Evolutionary conservation across 2,113 vertebrate species (phyloP).

Genomic region (Ceyx margarethae): DNA sequence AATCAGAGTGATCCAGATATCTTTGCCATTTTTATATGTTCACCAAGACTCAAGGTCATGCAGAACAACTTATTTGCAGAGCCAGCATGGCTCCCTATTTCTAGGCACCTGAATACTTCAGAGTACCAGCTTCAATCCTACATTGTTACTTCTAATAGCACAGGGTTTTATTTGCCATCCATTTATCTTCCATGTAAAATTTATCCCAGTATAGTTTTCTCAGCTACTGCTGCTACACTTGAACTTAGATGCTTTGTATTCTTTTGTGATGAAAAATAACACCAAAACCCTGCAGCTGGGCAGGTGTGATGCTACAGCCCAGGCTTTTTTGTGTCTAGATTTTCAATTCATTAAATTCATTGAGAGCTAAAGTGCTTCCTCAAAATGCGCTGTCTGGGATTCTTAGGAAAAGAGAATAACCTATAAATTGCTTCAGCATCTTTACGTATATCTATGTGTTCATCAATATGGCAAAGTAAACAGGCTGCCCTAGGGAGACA

Average conservation of each 20-base stretch:
- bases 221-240: background rate
- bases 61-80: background rate
- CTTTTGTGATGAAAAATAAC: background rate
- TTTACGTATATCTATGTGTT: background rate
- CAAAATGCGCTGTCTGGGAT: background rate
- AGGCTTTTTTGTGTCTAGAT: background rate
- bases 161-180: background rate
- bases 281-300: background rate
- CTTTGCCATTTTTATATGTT: background rate
- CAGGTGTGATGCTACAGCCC: background rate
- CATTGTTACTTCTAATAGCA: background rate
- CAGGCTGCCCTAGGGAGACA: background rate
- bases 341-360: background rate
- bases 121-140: background rate
- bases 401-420: background rate
- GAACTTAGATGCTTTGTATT: background rate
- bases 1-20: background rate
- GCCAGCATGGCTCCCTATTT: background rate
- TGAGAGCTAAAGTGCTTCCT: background rate
- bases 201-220: background rate
- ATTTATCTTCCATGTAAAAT: background rate
- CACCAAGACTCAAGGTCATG: background rate
- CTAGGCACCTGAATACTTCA: background rate
- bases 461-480: background rate
- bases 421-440: background rate